These are phyloP conservation scores for Leucophora obtusa DNA, from an alignment of 2,888 invertebrate species.

Conservation along the genomic window DNA sequence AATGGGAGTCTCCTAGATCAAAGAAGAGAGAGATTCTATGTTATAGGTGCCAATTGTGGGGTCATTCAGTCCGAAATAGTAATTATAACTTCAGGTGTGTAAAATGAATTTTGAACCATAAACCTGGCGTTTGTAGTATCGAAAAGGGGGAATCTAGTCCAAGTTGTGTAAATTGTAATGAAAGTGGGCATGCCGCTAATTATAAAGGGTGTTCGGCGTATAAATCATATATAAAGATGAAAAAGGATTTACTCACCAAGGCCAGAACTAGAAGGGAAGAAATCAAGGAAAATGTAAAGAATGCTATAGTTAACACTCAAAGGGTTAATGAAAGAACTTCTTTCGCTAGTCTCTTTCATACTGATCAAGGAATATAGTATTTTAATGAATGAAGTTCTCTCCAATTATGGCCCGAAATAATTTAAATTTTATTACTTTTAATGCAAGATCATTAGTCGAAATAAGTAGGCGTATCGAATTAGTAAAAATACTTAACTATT, in stretches of 20 bases:
- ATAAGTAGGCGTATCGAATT: conserved; percentile 16
- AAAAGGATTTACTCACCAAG: not conserved
- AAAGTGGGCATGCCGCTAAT: not conserved
- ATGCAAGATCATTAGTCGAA: conserved; percentile 9
- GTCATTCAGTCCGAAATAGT: conserved; percentile 2
- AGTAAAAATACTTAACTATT: not conserved
- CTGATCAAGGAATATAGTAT: not conserved
- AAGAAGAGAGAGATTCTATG: conserved; percentile 9
- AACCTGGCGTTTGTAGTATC: not conserved
- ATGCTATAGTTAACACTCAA: not conserved
- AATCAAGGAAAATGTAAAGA: not conserved
- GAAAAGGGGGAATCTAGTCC: not conserved
- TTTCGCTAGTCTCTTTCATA: too few relatives aligned
- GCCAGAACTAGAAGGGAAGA: too few relatives aligned
- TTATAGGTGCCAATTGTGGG: conserved; percentile 2
- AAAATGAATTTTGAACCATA: conserved; percentile 9
- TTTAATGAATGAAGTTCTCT: not conserved
- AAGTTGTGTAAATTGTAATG: not conserved
- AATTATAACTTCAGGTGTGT: conserved; percentile 15
- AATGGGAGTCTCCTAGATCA: conserved; percentile 6
- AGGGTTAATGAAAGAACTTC: too few relatives aligned
- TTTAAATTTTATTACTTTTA: conserved; percentile 1
- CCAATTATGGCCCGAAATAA: conserved; percentile 22
- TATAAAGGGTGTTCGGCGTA: not conserved
- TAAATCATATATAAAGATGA: too few relatives aligned